A percentile compares a stretch with the other conserved stretches of the same genome.
phyloP scores from a whole-genome alignment of 2,888 invertebrate species.

The Orthosia gothica region DNA sequence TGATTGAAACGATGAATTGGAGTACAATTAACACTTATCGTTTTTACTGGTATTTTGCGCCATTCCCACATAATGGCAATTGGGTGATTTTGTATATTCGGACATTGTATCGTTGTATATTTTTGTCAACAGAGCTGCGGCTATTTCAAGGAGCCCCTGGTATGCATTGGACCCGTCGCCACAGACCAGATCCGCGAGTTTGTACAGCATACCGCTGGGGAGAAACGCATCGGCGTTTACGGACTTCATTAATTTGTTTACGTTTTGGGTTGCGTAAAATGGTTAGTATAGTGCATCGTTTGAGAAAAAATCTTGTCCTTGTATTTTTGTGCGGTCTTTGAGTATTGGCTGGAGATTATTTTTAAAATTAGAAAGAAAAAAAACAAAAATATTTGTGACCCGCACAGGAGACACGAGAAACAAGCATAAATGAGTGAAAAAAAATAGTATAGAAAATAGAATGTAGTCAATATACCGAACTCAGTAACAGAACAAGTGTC shows the following conservation, averaged over 20 bases:
- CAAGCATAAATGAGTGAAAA: too few relatives aligned
- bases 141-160: constrained; percentile 97
- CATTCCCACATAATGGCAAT: too few relatives aligned
- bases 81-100: too few relatives aligned
- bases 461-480: neutral
- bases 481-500: neutral
- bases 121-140: constrained; percentile 93
- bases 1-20: too few relatives aligned
- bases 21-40: too few relatives aligned
- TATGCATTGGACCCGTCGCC: constrained; percentile 97
- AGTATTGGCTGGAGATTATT: constrained; percentile 34
- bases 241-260: constrained; percentile 84
- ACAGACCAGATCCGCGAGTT: constrained; percentile 93
- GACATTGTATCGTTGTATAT: neutral
- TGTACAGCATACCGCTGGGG: constrained; percentile 95
- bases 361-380: neutral
- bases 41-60: too few relatives aligned
- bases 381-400: too few relatives aligned
- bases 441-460: too few relatives aligned
- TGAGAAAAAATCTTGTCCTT: neutral
- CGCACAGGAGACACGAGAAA: too few relatives aligned
- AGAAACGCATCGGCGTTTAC: constrained; percentile 94
- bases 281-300: constrained; percentile 8
- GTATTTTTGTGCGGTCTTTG: neutral
- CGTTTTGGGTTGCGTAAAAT: constrained; percentile 59